Percentiles rank a stretch among this genome's conserved stretches.
phyloP scores from a whole-genome alignment of 1,140 invertebrate genomes.

The Aculops lycopersici region DNA sequence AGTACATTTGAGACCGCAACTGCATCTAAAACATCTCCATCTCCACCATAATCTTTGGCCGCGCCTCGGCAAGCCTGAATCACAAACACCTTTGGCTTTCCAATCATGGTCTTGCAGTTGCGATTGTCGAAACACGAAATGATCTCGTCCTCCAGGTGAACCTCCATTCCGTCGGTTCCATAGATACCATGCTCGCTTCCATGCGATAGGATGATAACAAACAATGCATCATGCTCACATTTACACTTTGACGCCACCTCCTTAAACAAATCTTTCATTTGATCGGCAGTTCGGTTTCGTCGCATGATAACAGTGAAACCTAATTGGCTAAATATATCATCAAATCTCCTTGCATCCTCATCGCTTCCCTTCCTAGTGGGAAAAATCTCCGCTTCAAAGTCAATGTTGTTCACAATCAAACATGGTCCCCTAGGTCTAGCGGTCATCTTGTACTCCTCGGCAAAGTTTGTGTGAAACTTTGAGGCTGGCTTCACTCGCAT shows the following conservation, averaged over 20 bases:
- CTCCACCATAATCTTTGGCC: not conserved
- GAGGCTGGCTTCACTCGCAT: no score
- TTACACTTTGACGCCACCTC: not conserved
- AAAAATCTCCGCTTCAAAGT: not conserved
- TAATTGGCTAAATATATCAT: not conserved
- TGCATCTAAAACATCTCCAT: not conserved
- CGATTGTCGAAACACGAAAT: not conserved
- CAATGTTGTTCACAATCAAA: not conserved
- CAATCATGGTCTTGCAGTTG: not conserved
- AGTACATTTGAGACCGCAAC: no score
- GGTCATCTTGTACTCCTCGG: not conserved
- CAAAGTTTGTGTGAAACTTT: not conserved
- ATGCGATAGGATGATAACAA: conserved; percentile 1
- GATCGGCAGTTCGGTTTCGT: not conserved
- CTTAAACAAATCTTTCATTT: not conserved
- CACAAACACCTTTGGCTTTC: not conserved
- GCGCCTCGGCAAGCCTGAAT: not conserved
- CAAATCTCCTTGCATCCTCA: not conserved
- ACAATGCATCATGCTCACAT: not conserved
- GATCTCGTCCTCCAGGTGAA: not conserved
- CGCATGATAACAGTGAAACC: not conserved
- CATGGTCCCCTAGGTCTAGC: not conserved
- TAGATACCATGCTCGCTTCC: not conserved
- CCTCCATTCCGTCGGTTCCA: conserved; percentile 1
- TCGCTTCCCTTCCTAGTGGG: not conserved